Percentiles rank a stretch among this genome's conserved stretches.
Evolutionary conservation across 1,140 invertebrate species (phyloP).

Genomic region (Drosophila ficusphila): DNA sequence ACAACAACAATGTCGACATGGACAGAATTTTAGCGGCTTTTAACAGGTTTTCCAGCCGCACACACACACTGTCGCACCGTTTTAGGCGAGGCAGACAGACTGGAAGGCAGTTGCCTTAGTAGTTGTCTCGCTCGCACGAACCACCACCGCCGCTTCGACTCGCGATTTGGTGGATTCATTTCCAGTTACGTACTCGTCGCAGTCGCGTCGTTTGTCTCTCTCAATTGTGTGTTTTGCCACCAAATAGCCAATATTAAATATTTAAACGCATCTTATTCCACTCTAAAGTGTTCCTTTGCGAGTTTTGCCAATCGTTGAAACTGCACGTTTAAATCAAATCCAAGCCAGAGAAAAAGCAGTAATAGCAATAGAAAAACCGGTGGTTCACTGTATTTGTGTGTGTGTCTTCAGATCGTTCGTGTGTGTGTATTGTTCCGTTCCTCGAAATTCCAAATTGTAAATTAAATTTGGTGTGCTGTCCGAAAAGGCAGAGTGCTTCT

Average conservation of each 20-base stretch:
- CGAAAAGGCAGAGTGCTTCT: conserved; percentile 62
- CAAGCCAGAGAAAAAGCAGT: conserved; percentile 53
- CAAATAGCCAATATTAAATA: conserved; percentile 48
- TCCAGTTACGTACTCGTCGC: conserved; percentile 71
- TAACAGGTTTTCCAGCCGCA: conserved; percentile 77
- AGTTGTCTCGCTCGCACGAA: conserved; percentile 67
- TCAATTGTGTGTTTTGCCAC: conserved; percentile 51
- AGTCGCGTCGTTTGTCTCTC: conserved; percentile 64
- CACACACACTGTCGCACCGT: conserved; percentile 40
- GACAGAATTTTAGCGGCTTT: conserved; percentile 76
- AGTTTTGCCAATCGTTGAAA: conserved; percentile 38
- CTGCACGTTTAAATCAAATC: conserved; percentile 33
- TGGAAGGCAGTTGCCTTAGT: conserved; percentile 59
- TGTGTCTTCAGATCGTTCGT: conserved; percentile 48
- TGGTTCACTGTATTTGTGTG: conserved; percentile 67
- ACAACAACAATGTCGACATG: conserved; percentile 67
- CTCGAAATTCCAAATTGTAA: conserved; percentile 64
- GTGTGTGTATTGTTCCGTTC: conserved; percentile 58
- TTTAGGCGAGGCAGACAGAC: conserved; percentile 71
- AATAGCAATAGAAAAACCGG: conserved; percentile 78
- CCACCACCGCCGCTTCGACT: conserved; percentile 62
- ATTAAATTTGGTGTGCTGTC: conserved; percentile 61
- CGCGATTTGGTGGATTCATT: conserved; percentile 63
- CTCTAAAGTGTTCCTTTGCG: conserved; percentile 2
- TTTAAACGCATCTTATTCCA: conserved; percentile 27